Evolutionary conservation across 1,140 invertebrate species (phyloP).

Genomic region (Macrosteles quadrilineatus): DNA sequence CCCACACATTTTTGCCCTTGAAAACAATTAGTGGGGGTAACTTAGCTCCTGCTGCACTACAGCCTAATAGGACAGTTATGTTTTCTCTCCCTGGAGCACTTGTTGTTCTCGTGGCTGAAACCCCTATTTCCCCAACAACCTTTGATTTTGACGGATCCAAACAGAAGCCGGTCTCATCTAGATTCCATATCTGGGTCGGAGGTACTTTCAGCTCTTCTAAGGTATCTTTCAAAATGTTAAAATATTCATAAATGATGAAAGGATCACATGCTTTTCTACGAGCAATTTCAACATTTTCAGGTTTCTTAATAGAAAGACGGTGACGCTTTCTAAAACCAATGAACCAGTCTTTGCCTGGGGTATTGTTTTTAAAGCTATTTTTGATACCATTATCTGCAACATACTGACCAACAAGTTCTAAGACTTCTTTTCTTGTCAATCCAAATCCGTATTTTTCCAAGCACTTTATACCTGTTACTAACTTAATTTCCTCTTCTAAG

Average conservation of each 20-base stretch:
- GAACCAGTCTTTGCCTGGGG: constrained; percentile 28
- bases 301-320: constrained; percentile 33
- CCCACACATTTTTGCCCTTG: constrained; percentile 44
- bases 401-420: constrained; percentile 22
- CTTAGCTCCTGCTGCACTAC: constrained; percentile 44
- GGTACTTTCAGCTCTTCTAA: constrained; percentile 38
- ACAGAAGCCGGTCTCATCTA: constrained; percentile 47
- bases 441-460: constrained; percentile 30
- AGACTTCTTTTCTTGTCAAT: constrained; percentile 28
- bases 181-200: constrained; percentile 47
- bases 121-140: constrained; percentile 5
- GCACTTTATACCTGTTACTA: too few species aligned
- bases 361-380: constrained; percentile 23
- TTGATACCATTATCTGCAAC: constrained; percentile 25
- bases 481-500: constrained; percentile 23
- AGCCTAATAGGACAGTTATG: constrained; percentile 40
- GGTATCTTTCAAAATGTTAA: constrained; percentile 39
- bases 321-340: constrained; percentile 27
- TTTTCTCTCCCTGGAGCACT: constrained; percentile 43
- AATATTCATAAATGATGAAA: constrained; percentile 45
- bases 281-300: constrained; percentile 46
- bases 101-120: constrained; percentile 33
- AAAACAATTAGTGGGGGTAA: constrained; percentile 45
- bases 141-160: constrained; percentile 28
- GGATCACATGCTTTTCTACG: constrained; percentile 44